Evolutionary conservation across 2,113 vertebrate genomes (phyloP), one percentile per base, ranked within the genome.

Genomic region (human (Homo sapiens)): DNA sequence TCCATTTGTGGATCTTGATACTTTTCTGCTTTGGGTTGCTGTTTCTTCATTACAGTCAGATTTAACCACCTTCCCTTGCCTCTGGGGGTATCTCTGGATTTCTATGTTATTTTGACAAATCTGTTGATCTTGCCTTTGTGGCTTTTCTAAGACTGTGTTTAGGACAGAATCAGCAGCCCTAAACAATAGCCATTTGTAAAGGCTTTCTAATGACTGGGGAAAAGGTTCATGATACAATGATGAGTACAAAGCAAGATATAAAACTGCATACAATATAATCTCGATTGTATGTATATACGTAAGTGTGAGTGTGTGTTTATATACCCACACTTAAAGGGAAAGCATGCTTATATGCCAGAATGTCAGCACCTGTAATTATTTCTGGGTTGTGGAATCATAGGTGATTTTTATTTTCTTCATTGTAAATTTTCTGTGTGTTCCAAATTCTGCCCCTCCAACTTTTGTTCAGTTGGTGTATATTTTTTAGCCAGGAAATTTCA

Each of bases 91-190:
- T 89, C 43, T 96, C 64, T 86, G 7, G 30, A 1, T 89, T 85
- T 85, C 86, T 83, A 17, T 78, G 38, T 59, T 93, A 73, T 52
- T 97, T 94, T 68, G 61, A 83, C 48, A 40, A 0, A 32, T 32
- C 20, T 38, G 22, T 90, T 78, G 11, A 82, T 89, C 18, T 96
- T 96, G 66, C 45, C 82, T 92, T 78, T 89, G 59, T 68, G 43
- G 50, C 86, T 94, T 96, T 96, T 92, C 45, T 18, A 86, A 92
- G 38, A 89, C 57, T 92, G 52, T 50, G 14, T 92, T 94, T 86
- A 92, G 81, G 38, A 86, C 52, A 93, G 35, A 95, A 82, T 73
- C 25, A 57, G 38, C 61, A 94, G 52, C 45, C 18, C n/a, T 86
- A 22, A 95, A 18, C 40, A 14, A 48, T 30, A 78, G 38, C 22